Conservation (phyloP, 2,888 invertebrate species). For the Noctua janthina region DNA sequence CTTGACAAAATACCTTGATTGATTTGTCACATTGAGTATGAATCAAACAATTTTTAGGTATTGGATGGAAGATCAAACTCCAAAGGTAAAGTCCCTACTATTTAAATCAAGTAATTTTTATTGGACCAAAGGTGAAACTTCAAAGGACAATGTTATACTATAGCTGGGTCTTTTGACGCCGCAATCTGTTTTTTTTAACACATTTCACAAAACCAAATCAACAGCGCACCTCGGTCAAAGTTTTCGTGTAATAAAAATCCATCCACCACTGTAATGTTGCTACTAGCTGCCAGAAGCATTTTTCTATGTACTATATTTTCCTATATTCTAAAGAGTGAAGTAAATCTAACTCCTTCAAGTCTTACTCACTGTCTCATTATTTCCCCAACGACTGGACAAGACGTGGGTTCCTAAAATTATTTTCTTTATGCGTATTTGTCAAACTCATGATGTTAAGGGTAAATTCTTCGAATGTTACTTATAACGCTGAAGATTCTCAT, state of each 20-base stretch:
- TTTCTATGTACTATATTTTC: background rate
- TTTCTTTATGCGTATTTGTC: background rate
- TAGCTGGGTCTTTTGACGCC: background rate
- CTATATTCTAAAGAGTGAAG: background rate
- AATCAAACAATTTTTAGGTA: background rate
- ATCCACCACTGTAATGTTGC: background rate
- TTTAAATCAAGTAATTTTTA: background rate
- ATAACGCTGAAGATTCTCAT: background rate
- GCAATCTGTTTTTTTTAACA: background rate
- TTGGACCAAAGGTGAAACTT: background rate
- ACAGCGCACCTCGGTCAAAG: background rate
- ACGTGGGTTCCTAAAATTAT: background rate
- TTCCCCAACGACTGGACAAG: background rate
- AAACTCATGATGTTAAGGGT: background rate
- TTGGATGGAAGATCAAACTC: background rate
- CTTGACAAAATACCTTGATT: background rate
- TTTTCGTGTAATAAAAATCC: background rate
- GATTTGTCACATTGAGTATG: constrained; percentile 10
- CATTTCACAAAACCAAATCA: background rate
- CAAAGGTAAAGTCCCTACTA: background rate
- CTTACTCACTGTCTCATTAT: background rate
- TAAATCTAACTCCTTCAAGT: background rate
- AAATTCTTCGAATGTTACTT: background rate
- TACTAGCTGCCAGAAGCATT: background rate
- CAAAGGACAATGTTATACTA: background rate